phyloP scores from a whole-genome alignment of 2,113 vertebrate species.

The Apteryx mantelli region DNA sequence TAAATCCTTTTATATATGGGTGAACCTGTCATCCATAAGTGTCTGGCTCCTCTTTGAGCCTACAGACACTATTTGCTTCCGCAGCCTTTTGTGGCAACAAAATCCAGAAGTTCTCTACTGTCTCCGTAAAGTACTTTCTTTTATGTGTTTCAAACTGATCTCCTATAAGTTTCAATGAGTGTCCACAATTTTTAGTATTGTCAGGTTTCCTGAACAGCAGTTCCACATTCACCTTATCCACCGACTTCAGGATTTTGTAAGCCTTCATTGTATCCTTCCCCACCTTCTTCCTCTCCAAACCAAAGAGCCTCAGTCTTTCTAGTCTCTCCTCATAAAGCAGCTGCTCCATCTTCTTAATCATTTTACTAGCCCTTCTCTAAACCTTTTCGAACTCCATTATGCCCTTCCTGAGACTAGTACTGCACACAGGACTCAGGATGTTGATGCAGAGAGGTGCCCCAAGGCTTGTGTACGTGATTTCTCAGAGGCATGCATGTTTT shows the following conservation, averaged over 20 bases:
- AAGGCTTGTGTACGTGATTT: neutral
- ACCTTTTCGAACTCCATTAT: neutral
- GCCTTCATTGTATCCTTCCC: neutral
- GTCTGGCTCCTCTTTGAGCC: neutral
- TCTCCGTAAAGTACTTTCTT: neutral
- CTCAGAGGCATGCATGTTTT: neutral
- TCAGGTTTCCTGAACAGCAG: neutral
- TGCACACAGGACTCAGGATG: neutral
- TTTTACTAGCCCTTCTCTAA: accelerated
- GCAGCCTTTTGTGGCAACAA: neutral
- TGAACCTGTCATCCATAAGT: neutral
- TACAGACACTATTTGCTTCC: neutral
- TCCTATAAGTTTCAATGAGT: accelerated
- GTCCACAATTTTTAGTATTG: neutral
- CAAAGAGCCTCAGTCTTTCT: neutral
- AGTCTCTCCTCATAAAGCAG: neutral
- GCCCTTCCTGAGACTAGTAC: neutral
- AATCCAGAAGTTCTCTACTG: neutral
- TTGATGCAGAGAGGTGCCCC: neutral
- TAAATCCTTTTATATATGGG: neutral
- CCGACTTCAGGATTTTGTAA: neutral
- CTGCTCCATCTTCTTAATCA: neutral
- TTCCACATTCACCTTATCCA: neutral
- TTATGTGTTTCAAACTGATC: neutral
- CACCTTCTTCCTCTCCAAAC: neutral